Conservation (phyloP, 2,113 vertebrate species). For the Euleptes europaea region DNA sequence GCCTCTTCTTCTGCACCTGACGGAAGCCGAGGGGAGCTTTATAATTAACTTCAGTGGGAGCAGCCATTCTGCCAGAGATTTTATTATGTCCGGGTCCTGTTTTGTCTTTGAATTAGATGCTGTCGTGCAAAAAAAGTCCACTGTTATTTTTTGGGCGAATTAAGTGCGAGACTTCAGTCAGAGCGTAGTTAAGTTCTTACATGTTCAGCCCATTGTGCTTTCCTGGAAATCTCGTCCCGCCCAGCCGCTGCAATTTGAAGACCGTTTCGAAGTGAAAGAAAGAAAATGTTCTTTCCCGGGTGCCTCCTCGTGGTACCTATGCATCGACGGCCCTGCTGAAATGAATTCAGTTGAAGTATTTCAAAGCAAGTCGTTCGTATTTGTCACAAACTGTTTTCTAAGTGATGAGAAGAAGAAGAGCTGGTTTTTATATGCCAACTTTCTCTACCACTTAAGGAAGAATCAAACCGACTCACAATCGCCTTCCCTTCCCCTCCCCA, state of each 20-base stretch:
- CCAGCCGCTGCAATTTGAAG: conserved; percentile 18
- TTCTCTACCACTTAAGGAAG: no score
- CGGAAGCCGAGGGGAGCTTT: conserved; percentile 33
- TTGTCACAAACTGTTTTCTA: neutral
- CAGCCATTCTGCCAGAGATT: neutral
- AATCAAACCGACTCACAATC: no score
- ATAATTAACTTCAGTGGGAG: conserved; percentile 40
- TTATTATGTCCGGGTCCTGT: conserved; percentile 44
- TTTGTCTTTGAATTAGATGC: conserved; percentile 28
- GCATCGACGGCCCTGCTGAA: neutral
- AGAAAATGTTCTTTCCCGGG: neutral
- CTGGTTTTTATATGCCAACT: no score
- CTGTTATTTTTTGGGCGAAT: conserved; percentile 37
- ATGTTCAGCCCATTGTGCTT: conserved; percentile 15
- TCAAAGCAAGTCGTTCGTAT: conserved; percentile 3
- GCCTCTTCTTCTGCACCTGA: conserved; percentile 18
- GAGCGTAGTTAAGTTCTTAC: conserved; percentile 35
- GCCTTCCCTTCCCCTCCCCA: no score
- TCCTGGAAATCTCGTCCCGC: conserved; percentile 8
- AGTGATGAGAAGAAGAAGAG: no score
- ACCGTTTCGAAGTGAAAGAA: conserved; percentile 1
- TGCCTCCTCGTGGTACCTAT: neutral
- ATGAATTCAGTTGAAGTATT: neutral
- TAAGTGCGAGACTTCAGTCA: conserved; percentile 13
- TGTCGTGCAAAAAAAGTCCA: neutral